phyloP scores from a whole-genome alignment of 2,113 vertebrate genomes.

The Otus sunia region DNA sequence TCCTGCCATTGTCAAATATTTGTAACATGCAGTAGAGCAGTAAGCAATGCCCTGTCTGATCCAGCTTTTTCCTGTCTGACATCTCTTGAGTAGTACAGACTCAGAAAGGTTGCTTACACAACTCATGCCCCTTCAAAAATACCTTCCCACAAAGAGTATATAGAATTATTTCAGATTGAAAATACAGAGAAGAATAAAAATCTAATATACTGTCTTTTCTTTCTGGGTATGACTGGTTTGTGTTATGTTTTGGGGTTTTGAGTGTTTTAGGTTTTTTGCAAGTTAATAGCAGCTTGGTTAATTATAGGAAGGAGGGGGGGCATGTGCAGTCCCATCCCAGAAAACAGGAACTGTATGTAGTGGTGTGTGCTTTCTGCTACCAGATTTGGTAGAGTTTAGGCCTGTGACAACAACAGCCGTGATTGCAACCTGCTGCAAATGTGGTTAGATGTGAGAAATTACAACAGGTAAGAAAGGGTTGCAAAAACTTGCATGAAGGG shows the following conservation, averaged over 20 bases:
- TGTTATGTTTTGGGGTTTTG: background rate
- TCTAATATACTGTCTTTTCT: background rate
- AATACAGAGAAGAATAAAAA: background rate
- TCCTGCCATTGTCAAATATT: background rate
- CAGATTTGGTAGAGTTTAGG: background rate
- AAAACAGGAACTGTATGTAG: accelerated
- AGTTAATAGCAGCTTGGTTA: background rate
- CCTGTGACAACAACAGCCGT: background rate
- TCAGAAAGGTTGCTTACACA: background rate
- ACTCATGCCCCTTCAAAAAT: background rate
- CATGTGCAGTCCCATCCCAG: background rate
- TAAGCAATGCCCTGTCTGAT: background rate
- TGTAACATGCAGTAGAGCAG: background rate
- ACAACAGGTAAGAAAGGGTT: background rate
- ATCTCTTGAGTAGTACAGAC: background rate
- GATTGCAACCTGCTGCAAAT: background rate
- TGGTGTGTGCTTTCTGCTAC: background rate
- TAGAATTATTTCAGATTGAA: background rate
- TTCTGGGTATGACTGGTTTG: background rate
- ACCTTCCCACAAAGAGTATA: background rate
- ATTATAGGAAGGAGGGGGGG: background rate
- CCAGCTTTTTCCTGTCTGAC: background rate
- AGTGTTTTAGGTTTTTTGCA: background rate
- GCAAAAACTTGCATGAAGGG: background rate
- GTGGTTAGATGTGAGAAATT: background rate